Percentiles rank a stretch among this genome's conserved stretches.
phyloP scores from a whole-genome alignment of 2,113 vertebrate genomes.

The Tragelaphus scriptus region DNA sequence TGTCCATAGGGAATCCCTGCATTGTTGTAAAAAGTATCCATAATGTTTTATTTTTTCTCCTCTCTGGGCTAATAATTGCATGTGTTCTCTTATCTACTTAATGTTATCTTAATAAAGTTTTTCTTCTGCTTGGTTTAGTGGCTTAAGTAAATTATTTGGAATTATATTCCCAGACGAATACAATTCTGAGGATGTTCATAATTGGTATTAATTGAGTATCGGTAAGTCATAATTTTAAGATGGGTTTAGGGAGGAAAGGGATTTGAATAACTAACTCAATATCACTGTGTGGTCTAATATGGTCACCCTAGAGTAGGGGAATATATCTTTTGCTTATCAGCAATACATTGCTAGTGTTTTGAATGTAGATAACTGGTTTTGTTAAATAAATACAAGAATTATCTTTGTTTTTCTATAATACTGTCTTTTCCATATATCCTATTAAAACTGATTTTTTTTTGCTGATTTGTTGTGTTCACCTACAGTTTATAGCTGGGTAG shows the following conservation, averaged over 20 bases:
- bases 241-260: neutral
- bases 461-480: neutral
- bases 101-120: neutral
- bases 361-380: slow-evolving; percentile 19
- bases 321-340: neutral
- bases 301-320: neutral
- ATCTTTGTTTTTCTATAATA: slow-evolving; percentile 6
- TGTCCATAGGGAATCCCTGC: neutral
- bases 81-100: neutral
- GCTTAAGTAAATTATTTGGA: neutral
- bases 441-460: neutral
- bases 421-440: neutral
- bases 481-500: neutral
- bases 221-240: slow-evolving; percentile 23
- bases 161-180: neutral
- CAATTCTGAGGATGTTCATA: neutral
- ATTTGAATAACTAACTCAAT: neutral
- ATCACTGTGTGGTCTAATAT: neutral
- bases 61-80: slow-evolving; percentile 3
- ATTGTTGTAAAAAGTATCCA: neutral
- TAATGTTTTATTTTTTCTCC: neutral
- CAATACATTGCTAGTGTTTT: neutral
- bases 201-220: neutral
- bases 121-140: neutral
- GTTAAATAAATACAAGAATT: neutral